Conservation (phyloP, 2,113 vertebrate genomes). For the Laticauda colubrina region DNA sequence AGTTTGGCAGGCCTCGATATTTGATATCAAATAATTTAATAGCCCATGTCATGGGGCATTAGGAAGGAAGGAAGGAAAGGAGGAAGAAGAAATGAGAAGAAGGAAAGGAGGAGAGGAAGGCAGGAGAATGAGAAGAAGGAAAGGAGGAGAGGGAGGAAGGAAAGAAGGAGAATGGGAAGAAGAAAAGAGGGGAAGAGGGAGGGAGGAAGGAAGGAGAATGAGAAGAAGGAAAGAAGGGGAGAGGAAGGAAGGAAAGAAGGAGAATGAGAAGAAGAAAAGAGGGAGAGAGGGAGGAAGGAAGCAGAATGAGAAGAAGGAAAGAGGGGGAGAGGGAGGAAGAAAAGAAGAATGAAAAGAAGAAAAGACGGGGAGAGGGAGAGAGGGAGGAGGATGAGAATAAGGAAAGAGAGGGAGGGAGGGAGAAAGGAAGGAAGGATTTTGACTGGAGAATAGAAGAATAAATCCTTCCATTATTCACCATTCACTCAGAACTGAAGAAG, state of each 20-base stretch:
- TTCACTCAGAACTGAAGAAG: not conserved
- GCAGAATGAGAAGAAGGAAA: not conserved
- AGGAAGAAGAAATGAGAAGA: too few species aligned
- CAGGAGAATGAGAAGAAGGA: too few species aligned
- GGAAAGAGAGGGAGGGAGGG: not conserved
- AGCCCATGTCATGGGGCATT: not conserved
- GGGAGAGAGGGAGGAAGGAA: not conserved
- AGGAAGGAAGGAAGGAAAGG: not conserved
- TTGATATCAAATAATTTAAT: not conserved
- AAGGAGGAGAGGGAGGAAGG: too few species aligned
- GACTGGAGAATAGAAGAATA: not conserved
- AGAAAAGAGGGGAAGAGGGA: too few species aligned
- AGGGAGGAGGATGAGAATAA: too few species aligned
- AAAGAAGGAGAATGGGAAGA: too few species aligned
- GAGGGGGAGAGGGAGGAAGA: not conserved
- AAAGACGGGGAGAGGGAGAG: too few species aligned
- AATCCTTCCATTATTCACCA: not conserved
- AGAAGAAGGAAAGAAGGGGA: not conserved
- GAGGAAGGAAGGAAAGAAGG: too few species aligned
- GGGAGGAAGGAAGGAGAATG: too few species aligned
- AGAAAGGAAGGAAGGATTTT: not conserved
- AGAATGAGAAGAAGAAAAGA: not conserved
- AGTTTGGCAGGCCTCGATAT: not conserved
- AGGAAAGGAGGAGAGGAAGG: too few species aligned
- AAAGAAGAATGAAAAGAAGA: not conserved